Conservation (phyloP, 2,888 invertebrate genomes). For the Taenaris catops region DNA sequence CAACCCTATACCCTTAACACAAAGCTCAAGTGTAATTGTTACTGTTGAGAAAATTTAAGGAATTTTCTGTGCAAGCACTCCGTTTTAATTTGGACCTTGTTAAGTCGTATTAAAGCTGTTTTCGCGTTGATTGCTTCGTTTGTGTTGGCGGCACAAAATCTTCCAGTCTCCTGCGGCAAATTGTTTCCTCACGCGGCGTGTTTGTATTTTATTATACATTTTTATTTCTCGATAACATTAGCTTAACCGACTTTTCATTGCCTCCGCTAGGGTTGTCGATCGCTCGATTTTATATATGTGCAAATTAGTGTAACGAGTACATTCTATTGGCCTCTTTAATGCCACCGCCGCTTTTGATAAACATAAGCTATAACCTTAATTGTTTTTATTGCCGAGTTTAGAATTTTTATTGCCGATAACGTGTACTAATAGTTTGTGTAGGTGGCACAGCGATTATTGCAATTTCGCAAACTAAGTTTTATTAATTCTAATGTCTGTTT, state of each 20-base stretch:
- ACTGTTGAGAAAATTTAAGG: slow-evolving; percentile 58
- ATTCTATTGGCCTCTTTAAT: slow-evolving; percentile 13
- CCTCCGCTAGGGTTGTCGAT: slow-evolving; percentile 67
- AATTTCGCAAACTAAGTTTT: slow-evolving; percentile 14
- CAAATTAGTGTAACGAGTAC: slow-evolving; percentile 19
- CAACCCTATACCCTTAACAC: slow-evolving; percentile 32
- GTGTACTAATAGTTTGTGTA: slow-evolving; percentile 17
- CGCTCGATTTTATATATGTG: slow-evolving; percentile 25
- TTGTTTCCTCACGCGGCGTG: slow-evolving; percentile 78
- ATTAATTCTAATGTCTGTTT: slow-evolving; percentile 8
- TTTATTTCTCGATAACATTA: slow-evolving; percentile 80
- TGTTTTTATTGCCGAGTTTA: slow-evolving; percentile 18
- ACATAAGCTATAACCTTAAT: slow-evolving; percentile 16
- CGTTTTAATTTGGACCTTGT: slow-evolving; percentile 44
- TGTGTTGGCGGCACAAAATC: slow-evolving; percentile 62
- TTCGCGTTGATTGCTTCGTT: slow-evolving; percentile 29
- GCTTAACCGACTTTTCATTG: slow-evolving; percentile 80
- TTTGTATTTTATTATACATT: slow-evolving; percentile 80
- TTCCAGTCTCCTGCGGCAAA: slow-evolving; percentile 77
- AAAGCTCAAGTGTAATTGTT: slow-evolving; percentile 34
- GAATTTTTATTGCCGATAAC: slow-evolving; percentile 16
- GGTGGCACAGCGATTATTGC: slow-evolving; percentile 15
- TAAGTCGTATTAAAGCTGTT: slow-evolving; percentile 25
- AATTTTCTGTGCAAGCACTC: slow-evolving; percentile 51
- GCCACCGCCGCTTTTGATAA: slow-evolving; percentile 19